Evolutionary conservation across 2,113 vertebrate genomes (phyloP).

Genomic region (Corvus moneduloides): DNA sequence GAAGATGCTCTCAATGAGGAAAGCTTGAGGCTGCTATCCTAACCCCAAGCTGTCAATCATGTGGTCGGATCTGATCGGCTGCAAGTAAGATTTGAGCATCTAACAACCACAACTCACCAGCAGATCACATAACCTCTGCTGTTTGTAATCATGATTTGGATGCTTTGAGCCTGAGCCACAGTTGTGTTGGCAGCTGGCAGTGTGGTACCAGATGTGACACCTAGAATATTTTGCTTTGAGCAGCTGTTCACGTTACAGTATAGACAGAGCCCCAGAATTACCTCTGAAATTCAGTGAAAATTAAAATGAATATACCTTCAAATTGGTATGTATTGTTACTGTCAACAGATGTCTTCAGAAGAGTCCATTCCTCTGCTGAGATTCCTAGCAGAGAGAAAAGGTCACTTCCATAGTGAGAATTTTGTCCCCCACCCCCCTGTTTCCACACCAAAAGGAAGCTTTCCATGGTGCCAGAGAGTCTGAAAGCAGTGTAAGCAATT

Average conservation of each 20-base stretch:
- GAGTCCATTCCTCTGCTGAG: not conserved
- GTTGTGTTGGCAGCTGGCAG: not conserved
- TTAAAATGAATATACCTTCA: not conserved
- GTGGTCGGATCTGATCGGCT: not conserved
- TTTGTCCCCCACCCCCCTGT: fast-evolving
- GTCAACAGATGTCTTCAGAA: not conserved
- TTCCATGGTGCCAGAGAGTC: conserved; percentile 48
- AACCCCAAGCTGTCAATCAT: not conserved
- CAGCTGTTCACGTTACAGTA: not conserved
- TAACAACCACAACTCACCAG: not conserved
- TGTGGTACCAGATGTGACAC: not conserved
- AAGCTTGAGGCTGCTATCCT: not conserved
- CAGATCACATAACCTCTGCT: not conserved
- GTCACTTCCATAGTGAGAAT: not conserved
- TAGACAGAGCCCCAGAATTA: not conserved
- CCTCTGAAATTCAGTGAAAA: not conserved
- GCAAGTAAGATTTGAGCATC: not conserved
- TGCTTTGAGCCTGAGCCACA: not conserved
- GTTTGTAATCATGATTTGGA: not conserved
- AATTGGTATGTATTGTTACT: not conserved
- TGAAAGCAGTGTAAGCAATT: conserved; percentile 39
- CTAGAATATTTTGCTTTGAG: not conserved
- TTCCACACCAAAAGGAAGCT: conserved; percentile 10
- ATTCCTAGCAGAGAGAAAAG: not conserved
- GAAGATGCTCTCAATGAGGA: not conserved